A percentile compares a stretch with the other conserved stretches of the same genome.
phyloP scores from a whole-genome alignment of 2,888 invertebrate species.

The Platycheirus albimanus region DNA sequence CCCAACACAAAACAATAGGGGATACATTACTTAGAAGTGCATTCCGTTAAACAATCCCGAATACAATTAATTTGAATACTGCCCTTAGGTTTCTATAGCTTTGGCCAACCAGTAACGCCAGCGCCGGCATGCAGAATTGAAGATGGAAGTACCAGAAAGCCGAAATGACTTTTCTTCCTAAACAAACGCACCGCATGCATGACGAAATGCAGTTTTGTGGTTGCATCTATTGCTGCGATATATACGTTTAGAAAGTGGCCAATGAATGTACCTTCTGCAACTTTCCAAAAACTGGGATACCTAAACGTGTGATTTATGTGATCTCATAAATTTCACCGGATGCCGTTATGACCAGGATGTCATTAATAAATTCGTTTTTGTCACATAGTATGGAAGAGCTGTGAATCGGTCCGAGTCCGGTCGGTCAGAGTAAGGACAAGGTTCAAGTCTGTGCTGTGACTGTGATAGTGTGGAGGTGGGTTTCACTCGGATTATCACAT shows the following conservation, averaged over 20 bases:
- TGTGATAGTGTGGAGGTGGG: neutral
- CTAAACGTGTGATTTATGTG: conserved; percentile 73
- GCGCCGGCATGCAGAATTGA: neutral
- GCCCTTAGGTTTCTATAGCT: neutral
- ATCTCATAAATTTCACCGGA: conserved; percentile 68
- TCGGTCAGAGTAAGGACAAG: too few relatives aligned
- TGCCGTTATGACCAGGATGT: conserved; percentile 67
- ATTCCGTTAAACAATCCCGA: conserved; percentile 30
- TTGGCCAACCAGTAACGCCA: neutral
- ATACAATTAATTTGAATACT: conserved; percentile 47
- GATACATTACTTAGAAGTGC: conserved; percentile 23
- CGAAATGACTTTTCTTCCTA: conserved; percentile 49
- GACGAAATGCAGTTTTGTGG: conserved; percentile 64
- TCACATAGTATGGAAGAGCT: conserved; percentile 59
- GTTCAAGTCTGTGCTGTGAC: neutral
- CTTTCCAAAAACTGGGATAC: conserved; percentile 60
- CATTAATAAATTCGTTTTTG: conserved; percentile 72
- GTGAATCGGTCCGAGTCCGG: too few relatives aligned
- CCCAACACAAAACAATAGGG: conserved; percentile 7
- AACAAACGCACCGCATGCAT: conserved; percentile 27
- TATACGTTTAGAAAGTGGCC: conserved; percentile 45
- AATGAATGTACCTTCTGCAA: conserved; percentile 53
- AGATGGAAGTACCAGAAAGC: too few relatives aligned
- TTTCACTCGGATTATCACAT: conserved; percentile 52
- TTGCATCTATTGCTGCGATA: conserved; percentile 31